These are phyloP conservation scores for Drosophila leontia DNA, from an alignment of 1,140 invertebrate genomes.

Conservation along the genomic window DNA sequence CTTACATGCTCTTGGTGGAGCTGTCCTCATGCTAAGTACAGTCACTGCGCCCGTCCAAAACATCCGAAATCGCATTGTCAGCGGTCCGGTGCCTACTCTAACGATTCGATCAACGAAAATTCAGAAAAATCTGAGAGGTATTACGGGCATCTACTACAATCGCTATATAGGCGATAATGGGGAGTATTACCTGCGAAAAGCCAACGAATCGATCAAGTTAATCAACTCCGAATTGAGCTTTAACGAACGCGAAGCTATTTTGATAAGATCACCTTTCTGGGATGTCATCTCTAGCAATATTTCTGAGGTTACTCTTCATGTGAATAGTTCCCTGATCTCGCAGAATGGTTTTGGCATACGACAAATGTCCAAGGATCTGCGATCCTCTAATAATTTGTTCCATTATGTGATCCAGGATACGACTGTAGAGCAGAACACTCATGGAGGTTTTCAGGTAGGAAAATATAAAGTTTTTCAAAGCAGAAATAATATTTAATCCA, in stretches of 20 bases:
- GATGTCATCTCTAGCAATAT: constrained; percentile 93
- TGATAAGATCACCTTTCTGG: constrained; percentile 93
- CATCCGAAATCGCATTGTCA: constrained; percentile 89
- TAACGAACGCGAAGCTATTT: constrained; percentile 92
- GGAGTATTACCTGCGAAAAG: constrained; percentile 93
- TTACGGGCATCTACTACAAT: constrained; percentile 95
- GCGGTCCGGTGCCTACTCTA: constrained; percentile 91
- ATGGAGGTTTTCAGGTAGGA: constrained; percentile 90
- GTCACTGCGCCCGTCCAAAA: constrained; percentile 90
- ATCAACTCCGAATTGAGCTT: constrained; percentile 92
- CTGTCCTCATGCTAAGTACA: constrained; percentile 93
- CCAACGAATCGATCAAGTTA: constrained; percentile 94
- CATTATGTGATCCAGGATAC: constrained; percentile 96
- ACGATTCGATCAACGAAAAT: constrained; percentile 90
- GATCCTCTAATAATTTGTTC: constrained; percentile 96
- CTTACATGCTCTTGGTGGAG: constrained; percentile 90
- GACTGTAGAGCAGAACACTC: constrained; percentile 93
- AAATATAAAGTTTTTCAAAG: too few relatives aligned
- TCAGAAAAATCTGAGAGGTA: constrained; percentile 91
- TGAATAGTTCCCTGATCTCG: constrained; percentile 93
- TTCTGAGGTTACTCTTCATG: constrained; percentile 93
- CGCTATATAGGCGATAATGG: constrained; percentile 92
- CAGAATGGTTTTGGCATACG: constrained; percentile 94
- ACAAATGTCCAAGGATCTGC: constrained; percentile 95
- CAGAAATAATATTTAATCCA: too few relatives aligned